Conservation (phyloP, 2,113 vertebrate genomes). For the Leucoraja erinaceus region DNA sequence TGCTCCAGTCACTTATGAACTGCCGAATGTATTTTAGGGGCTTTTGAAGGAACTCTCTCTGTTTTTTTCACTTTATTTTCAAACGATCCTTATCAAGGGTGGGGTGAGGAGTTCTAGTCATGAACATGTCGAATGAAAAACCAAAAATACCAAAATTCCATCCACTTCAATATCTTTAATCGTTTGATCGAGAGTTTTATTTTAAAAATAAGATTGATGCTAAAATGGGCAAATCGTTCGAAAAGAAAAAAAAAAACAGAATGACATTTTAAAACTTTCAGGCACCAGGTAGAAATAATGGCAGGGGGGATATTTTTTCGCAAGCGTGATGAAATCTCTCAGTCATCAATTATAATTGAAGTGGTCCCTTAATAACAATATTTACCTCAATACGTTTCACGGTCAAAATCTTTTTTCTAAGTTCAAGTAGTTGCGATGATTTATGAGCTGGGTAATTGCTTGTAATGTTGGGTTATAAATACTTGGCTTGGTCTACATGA, state of each 20-base stretch:
- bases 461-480: not conserved
- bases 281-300: not conserved
- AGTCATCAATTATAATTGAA: not conserved
- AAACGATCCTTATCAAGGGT: not conserved
- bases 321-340: not conserved
- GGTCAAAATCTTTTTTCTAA: not conserved
- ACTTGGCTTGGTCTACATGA: not conserved
- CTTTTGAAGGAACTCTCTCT: not conserved
- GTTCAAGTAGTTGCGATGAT: not conserved
- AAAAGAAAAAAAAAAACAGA: not conserved
- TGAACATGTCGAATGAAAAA: not conserved
- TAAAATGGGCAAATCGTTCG: not conserved
- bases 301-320: not conserved
- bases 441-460: not conserved
- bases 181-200: not conserved
- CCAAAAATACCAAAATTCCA: no score
- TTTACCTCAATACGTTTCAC: not conserved
- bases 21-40: no score
- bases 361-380: not conserved
- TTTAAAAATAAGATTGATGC: not conserved
- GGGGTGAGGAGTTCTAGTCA: not conserved
- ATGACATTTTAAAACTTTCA: not conserved
- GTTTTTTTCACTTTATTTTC: not conserved
- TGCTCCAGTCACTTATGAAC: no score
- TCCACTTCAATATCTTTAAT: not conserved